Base-by-base conservation (phyloP, 2,888 invertebrate species). In the Petrophora chlorosata region DNA sequence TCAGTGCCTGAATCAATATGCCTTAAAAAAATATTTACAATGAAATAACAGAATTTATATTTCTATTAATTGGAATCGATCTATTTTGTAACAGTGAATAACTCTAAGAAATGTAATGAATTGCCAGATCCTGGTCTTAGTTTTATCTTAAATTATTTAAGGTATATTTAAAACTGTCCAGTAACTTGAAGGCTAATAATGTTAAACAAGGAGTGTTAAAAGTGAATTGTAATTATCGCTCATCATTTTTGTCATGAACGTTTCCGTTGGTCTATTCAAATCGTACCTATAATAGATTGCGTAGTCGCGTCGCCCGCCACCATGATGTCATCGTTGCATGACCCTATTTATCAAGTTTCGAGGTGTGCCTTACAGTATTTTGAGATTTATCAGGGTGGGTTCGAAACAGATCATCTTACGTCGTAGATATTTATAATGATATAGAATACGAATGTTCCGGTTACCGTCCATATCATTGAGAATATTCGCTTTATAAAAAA, bases 71-170 rank as follows among this genome's bases (percentile, higher is more conserved):
- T 45, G 50, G 57, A 62, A 57, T 58, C 63, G 56, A 63, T 65
- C 59, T 67, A 70, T 68, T 67, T 65, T 60, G 59, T 59, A 57
- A 32, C 9, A 63, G 55, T 59, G 52, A 48, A 63, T 61, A 59
- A 65, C 63, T 63, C 53, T 52, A 29, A 41, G 40, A 50, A 50
- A 45, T 34, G 32, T 34, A 47, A 38, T 53, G 17, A 49, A 56
- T 48, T 56, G 52, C 44, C 48, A 59, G 53, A 66, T 76, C 73
- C 81, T 83, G 84, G 84, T 83, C 79, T 70, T 78, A 84, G 83
- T 76, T 82, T 79, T 81, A 84, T 80, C 72, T 73, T 73, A 76
- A 78, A 74, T 76, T 76, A n/a, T 74, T 78, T 73, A 70, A 69
- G 59, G 55, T 60, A 61, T 41, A 53, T 53, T 59, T 55, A 42